These are phyloP conservation scores for Tineola bisselliella DNA, from an alignment of 2,888 invertebrate genomes.

Conservation along the genomic window DNA sequence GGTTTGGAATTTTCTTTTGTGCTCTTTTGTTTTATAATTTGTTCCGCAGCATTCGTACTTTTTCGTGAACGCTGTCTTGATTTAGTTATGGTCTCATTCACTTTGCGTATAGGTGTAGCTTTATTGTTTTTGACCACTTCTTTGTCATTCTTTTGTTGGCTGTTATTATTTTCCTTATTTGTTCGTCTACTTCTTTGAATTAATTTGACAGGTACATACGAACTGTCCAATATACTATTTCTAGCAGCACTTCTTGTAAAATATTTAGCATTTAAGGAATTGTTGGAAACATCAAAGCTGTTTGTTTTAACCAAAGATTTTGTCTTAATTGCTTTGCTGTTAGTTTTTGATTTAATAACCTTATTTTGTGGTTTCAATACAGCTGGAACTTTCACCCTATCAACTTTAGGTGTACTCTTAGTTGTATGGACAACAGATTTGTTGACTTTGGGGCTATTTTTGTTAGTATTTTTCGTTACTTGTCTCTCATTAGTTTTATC, in stretches of 20 bases:
- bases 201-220: neutral
- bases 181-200: neutral
- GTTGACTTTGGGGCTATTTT: neutral
- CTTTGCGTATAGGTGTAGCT: neutral
- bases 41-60: neutral
- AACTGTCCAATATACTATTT: neutral
- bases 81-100: neutral
- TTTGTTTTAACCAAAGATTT: neutral
- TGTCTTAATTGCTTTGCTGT: too few relatives aligned
- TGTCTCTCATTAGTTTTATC: neutral
- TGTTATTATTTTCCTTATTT: neutral
- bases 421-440: neutral
- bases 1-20: conserved; percentile 1
- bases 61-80: neutral
- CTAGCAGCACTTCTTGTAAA: neutral
- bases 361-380: too few relatives aligned
- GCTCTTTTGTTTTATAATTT: neutral
- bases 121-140: neutral
- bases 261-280: neutral
- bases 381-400: too few relatives aligned
- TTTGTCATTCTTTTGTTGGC: neutral
- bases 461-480: neutral
- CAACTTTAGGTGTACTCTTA: neutral
- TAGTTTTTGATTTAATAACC: too few relatives aligned
- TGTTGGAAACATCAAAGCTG: neutral